phyloP scores from a whole-genome alignment of 1,140 invertebrate species.

The Drosophila insularis region DNA sequence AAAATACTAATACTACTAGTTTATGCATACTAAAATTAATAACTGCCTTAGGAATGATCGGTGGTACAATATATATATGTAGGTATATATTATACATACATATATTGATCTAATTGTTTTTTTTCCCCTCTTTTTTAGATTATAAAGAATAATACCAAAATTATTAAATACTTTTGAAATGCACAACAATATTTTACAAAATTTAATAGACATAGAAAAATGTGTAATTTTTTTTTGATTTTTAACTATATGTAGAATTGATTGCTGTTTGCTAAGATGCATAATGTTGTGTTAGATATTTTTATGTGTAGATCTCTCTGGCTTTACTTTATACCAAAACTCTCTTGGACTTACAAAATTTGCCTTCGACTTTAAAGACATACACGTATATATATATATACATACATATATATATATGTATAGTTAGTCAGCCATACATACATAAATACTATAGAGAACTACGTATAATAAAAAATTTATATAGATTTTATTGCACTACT shows the following conservation, averaged over 20 bases:
- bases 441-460: not conserved
- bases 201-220: not conserved
- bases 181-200: too few relatives aligned
- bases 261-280: too few relatives aligned
- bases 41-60: conserved; percentile 4
- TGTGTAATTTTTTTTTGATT: not conserved
- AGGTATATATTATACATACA: not conserved
- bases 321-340: conserved; percentile 7
- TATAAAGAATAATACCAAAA: too few relatives aligned
- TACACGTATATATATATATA: conserved; percentile 3
- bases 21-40: not conserved
- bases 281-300: not conserved
- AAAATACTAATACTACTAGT: not conserved
- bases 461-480: not conserved
- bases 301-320: conserved; percentile 1
- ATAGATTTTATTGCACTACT: conserved; percentile 25
- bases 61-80: not conserved
- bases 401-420: not conserved
- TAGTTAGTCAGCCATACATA: not conserved
- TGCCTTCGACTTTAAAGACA: conserved; percentile 10
- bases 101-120: not conserved
- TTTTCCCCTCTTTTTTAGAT: too few relatives aligned
- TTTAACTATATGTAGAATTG: too few relatives aligned
- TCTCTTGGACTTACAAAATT: conserved; percentile 6
- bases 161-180: too few relatives aligned